Evolutionary conservation across 2,113 vertebrate genomes (phyloP), one percentile per base, ranked within the genome.

Genomic region (Burhinus oedicnemus): DNA sequence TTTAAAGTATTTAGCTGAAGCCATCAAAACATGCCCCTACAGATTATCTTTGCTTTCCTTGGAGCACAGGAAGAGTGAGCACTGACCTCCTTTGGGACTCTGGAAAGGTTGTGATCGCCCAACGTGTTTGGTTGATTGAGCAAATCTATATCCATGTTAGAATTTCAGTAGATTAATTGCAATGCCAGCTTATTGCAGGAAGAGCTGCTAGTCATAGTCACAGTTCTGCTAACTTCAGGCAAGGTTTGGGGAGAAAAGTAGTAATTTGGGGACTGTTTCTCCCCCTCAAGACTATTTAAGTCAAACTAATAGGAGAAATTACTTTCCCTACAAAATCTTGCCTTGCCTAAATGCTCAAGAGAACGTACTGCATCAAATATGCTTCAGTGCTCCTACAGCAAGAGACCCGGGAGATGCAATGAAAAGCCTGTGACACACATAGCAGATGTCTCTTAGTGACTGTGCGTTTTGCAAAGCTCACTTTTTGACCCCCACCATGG

Each of bases 41-140:
- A 17, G 25, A 51, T 51, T 4, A 40, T 38, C 45, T 57, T 42
- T 19, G 38, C 20, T 66, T 45, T 60, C 57, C 36, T 27, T 6
- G 2, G 36, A 71, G 52, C 17, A 54, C 75, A 71, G 47, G 29
- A 81, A 68, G 26, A 52, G 52, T 4, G 7, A 88, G 47, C 47
- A 26, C 0, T 17, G 30, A 52, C 7, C 34, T 79, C 21, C 36
- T 77, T 4, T 2, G 11, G 29, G 58, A 42, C 25, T 42, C 72
- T 42, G 58, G 58, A 49, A 80, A 77, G 36, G 68, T 3, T 81
- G 83, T 22, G 64, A 10, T 18, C 26, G 17, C 26, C 7, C 49
- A 61, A 0, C 1, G 2, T 11, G 16, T 15, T 26, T 36, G 68
- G 34, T 0, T 29, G 77, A 57, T 32, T 1, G 45, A 70, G 52